These are phyloP conservation scores for Napeogenes sylphis DNA, from an alignment of 2,888 invertebrate genomes.

Conservation along the genomic window DNA sequence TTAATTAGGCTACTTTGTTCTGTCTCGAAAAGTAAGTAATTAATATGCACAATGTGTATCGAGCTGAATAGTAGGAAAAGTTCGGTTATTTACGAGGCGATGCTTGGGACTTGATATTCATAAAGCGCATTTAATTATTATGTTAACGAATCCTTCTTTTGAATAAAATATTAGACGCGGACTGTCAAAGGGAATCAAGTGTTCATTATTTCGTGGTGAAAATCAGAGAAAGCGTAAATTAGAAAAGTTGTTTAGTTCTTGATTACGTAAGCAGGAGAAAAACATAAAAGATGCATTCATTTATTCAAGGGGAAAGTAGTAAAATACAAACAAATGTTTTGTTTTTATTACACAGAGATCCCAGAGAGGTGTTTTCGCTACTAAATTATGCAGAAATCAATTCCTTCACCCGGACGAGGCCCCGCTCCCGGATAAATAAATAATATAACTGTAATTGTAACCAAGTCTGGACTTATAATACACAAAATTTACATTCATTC, in stretches of 20 bases:
- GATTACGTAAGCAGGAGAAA: constrained; percentile 40
- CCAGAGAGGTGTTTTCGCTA: constrained; percentile 68
- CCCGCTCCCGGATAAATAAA: constrained; percentile 68
- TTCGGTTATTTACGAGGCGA: constrained; percentile 67
- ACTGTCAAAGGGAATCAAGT: constrained; percentile 68
- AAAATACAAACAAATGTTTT: constrained; percentile 73
- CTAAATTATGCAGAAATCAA: constrained; percentile 78
- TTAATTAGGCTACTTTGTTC: constrained; percentile 30
- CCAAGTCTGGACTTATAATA: constrained; percentile 42
- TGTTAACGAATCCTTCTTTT: constrained; percentile 74
- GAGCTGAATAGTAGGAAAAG: constrained; percentile 67
- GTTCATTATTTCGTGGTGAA: constrained; percentile 51
- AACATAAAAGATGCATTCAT: constrained; percentile 47
- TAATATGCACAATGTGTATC: constrained; percentile 72
- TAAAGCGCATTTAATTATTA: constrained; percentile 76
- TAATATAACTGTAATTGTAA: constrained; percentile 74
- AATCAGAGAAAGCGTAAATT: constrained; percentile 37
- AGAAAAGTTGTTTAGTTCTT: constrained; percentile 44
- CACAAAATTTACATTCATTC: constrained; percentile 35
- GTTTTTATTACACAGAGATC: constrained; percentile 69
- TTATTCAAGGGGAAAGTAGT: constrained; percentile 62
- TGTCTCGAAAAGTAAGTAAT: constrained; percentile 35
- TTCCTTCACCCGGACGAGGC: constrained; percentile 66
- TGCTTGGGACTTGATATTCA: constrained; percentile 73
- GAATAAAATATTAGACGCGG: constrained; percentile 72